Evolutionary conservation across 2,113 vertebrate genomes (phyloP), one percentile per base, ranked within the genome.

Genomic region (Coptodon bakossiorum): DNA sequence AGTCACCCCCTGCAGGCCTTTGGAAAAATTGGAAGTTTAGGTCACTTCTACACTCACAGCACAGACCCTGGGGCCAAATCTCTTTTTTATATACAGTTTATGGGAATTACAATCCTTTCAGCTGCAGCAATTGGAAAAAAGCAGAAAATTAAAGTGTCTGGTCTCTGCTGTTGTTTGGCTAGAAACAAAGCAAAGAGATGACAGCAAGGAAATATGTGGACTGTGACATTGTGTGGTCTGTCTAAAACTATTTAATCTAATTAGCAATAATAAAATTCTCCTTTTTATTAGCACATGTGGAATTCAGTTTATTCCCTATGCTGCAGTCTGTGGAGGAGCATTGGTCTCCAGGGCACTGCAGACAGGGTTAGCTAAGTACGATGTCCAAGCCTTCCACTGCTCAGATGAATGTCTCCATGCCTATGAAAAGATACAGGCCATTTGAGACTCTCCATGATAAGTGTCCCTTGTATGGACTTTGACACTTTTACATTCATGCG

Each of bases 401-500:
- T 87, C 79, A 91, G 86, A 90, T 76, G 45, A 82, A 81, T 61
- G 81, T 87, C 54, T 90, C 79, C 54, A 19, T 68, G 29, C 43
- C 63, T 85, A 86, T 93, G 87, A 93, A 94, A 94, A 86, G 90
- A 91, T 91, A 94, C 57, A n/a, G 61, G 90, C 82, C 95, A 90
- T 89, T 73, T 38, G 93, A 94, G 92, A 88, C 89, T 84, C 29
- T 19, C 90, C 83, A 61, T 94, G 93, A 94, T 92, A 94, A 94
- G 92, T 93, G 80, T 88, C 82, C 93, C 89, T 91, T 92, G 88
- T 94, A 93, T 91, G 86, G 82, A 76, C 71, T 91, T 87, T 95
- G 95, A 95, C 95, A 87, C 92, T 95, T 96, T 96, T 95, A 96
- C 89, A 94, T 90, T 87, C 90, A 82, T 56, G 80, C 66, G 22